Base-by-base conservation (phyloP, 2,888 invertebrate genomes). In the Lepetodrilus schrolli region DNA sequence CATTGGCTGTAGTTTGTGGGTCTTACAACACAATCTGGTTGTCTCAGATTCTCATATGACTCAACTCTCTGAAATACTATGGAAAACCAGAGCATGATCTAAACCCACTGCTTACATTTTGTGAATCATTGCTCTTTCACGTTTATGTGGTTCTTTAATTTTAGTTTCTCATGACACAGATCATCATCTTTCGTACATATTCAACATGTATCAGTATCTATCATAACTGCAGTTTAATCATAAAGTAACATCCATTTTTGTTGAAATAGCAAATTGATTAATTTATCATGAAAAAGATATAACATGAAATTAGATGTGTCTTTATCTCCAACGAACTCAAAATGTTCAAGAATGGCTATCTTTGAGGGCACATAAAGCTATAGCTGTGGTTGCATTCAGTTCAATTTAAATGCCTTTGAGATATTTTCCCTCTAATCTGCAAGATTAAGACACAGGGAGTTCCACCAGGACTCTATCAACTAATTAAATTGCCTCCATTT, bases 401-500 rank as follows among this genome's bases (percentile, higher is more conserved):
- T 58, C 58, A 30, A 58, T 58, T 58, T 58, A 58, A 58, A 58
- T 58, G 58, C 17, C 58, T 58, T 30, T 34, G 26, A 26, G 58
- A 58, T 58, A 58, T 58, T 30, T 34, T 17, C 13, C 34, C 10
- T 17, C 58, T 34, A 58, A 58, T 58, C 58, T 34, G 58, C 17
- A n/a, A 58, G 58, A 58, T 58, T 58, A 34, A 30, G 58, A 58
- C 58, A 58, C 34, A 58, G 34, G 58, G 58, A 58, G 58, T 58
- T 58, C 26, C 34, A 58, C 58, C 34, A 23, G 30, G 34, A 30
- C 26, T 58, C 34, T 58, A 58, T 58, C 58, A n/a, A 34, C 26
- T 58, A 58, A 58, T 58, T 58, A 58, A 58, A 58, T 30, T 58
- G 58, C 58, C 58, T 58, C 58, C 58, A 58, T 58, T 30, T 58